Base-by-base conservation (phyloP, 2,113 vertebrate species). In the Chloebia gouldiae region DNA sequence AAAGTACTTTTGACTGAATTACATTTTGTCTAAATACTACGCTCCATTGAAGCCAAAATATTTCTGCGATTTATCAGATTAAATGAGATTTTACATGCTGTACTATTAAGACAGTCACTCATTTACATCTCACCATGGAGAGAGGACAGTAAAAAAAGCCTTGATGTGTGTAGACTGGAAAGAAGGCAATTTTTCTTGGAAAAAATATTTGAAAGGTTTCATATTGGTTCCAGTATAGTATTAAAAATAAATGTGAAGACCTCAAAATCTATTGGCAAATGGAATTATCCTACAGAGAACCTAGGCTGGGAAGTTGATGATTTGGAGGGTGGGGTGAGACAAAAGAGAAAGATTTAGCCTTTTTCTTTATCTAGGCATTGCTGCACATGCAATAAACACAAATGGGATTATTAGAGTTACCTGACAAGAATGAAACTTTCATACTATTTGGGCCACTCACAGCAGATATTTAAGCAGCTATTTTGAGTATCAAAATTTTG, bases 51-150 rank as follows among this genome's bases (percentile, higher is more conserved):
- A 90, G 73, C 72, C 72, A 83, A 94, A 91, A 81, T 92, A 86
- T 51, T 95, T 94, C 68, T 75, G 72, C 93, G 82, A 93, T 92
- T 93, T 90, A 88, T 75, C 79, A 93, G 90, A 88, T 88, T 90
- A 95, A 85, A 83, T 53, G 40, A 94, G 39, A 71, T 91, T 96
- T 90, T 69, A 63, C 22, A 75, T 37, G 60, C 69, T 90, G 76
- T 31, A 75, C 42, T 73, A 40, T 49, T 75, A 85, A 54, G 56
- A 84, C 8, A n/a, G 50, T 69, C 33, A 42, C 31, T 76, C 72
- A n/a, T 64, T 71, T 49, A 76, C 14, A 1, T 83, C 54, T 84
- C 13, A 92, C 23, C n/a, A 66, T 15, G n/a, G 11, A 90, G 24
- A 80, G 6, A 63, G 13, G 42, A 66, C 17, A 70, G 63, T 59